Evolutionary conservation across 2,888 invertebrate species (phyloP).

Genomic region (Herminia tarsipennalis): DNA sequence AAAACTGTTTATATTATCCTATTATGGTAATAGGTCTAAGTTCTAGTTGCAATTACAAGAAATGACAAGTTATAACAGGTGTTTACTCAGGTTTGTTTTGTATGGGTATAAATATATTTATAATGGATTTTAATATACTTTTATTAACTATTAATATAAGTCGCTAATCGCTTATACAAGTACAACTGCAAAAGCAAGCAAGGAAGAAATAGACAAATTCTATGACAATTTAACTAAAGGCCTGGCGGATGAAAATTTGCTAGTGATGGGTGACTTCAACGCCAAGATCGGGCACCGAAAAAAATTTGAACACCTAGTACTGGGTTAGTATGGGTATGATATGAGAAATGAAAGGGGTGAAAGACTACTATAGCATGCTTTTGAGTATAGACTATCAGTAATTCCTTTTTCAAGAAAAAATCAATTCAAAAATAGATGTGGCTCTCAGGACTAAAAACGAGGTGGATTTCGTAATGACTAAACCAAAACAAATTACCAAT

Average conservation of each 20-base stretch:
- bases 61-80: too few relatives aligned
- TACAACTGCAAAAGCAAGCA: neutral
- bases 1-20: neutral
- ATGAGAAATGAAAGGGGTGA: neutral
- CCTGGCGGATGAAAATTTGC: neutral
- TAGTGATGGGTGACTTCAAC: neutral
- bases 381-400: neutral
- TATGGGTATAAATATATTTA: too few relatives aligned
- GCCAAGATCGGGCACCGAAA: neutral
- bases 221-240: neutral
- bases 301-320: neutral
- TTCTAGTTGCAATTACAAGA: too few relatives aligned
- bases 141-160: too few relatives aligned
- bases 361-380: too few relatives aligned
- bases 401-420: neutral
- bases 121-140: too few relatives aligned
- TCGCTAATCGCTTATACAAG: neutral
- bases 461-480: neutral
- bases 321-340: neutral
- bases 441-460: neutral
- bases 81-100: too few relatives aligned
- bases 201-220: neutral
- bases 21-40: too few relatives aligned
- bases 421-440: neutral
- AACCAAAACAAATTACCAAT: neutral